phyloP scores from a whole-genome alignment of 2,888 invertebrate genomes.

The Tetropium fuscum region DNA sequence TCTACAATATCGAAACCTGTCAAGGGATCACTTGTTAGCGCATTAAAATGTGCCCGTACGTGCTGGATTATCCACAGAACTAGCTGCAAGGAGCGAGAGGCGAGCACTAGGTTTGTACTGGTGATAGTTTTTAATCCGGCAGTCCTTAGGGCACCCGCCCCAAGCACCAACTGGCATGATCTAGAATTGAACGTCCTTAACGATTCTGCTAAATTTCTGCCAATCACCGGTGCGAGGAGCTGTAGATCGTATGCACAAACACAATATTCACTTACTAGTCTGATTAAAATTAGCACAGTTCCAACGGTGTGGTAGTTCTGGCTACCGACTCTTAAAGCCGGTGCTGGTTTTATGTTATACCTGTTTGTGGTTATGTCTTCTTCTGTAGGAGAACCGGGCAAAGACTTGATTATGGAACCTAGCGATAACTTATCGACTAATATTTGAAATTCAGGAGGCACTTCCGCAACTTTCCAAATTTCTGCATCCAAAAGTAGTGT shows the following conservation, averaged over 20 bases:
- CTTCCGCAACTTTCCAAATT: constrained; percentile 93
- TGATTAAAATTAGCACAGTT: constrained; percentile 87
- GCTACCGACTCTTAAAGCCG: constrained; percentile 62
- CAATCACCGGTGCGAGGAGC: constrained; percentile 83
- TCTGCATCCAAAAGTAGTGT: constrained; percentile 89
- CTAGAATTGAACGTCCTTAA: constrained; percentile 89
- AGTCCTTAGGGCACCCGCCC: constrained; percentile 95
- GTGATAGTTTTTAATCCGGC: constrained; percentile 96
- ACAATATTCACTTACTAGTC: constrained; percentile 94
- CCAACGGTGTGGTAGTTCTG: constrained; percentile 82
- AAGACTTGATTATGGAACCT: constrained; percentile 61
- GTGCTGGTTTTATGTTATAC: constrained; percentile 67
- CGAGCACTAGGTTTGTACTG: constrained; percentile 91
- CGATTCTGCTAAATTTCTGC: constrained; percentile 89
- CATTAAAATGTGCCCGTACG: constrained; percentile 77
- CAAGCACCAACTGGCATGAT: constrained; percentile 93
- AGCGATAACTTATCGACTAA: constrained; percentile 76
- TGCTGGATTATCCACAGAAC: constrained; percentile 84
- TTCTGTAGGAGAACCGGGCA: constrained; percentile 59
- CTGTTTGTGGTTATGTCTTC: constrained; percentile 63
- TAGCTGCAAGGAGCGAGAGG: constrained; percentile 85
- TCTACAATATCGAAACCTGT: constrained; percentile 78
- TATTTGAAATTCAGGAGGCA: constrained; percentile 89
- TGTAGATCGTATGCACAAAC: constrained; percentile 81
- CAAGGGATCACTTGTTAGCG: constrained; percentile 69